These are phyloP conservation scores for Hypercompe scribonia DNA, from an alignment of 2,888 invertebrate genomes.

Conservation along the genomic window DNA sequence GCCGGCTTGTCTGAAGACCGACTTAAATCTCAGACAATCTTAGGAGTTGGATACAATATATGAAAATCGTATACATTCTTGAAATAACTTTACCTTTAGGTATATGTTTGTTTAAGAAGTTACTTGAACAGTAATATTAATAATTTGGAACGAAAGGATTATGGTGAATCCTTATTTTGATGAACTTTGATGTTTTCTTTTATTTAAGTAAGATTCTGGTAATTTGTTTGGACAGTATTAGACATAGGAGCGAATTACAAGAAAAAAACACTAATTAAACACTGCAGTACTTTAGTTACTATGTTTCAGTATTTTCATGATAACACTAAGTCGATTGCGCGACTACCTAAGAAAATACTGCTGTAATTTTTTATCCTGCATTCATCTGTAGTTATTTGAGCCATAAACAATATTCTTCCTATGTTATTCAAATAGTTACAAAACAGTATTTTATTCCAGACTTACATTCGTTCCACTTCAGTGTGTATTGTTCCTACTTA, in stretches of 20 bases:
- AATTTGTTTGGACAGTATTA: background rate
- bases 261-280: background rate
- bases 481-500: conserved; percentile 67
- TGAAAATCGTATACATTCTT: conserved; percentile 41
- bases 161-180: background rate
- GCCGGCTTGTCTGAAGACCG: conserved; percentile 77
- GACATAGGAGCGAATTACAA: background rate
- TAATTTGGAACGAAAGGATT: background rate
- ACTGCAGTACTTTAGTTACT: background rate
- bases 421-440: conserved; percentile 31
- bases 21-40: conserved; percentile 75
- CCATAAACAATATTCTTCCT: background rate
- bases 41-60: conserved; percentile 60
- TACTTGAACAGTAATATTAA: background rate
- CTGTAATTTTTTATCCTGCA: background rate
- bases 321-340: background rate
- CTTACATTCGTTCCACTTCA: conserved; percentile 44
- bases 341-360: background rate
- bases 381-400: background rate
- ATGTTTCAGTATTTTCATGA: background rate
- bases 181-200: background rate
- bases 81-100: conserved; percentile 16
- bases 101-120: conserved; percentile 19
- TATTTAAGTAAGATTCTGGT: background rate
- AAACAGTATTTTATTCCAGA: conserved; percentile 40